Conservation (phyloP, 2,797 vertebrate genomes). For the Euphonia xanthogaster region DNA sequence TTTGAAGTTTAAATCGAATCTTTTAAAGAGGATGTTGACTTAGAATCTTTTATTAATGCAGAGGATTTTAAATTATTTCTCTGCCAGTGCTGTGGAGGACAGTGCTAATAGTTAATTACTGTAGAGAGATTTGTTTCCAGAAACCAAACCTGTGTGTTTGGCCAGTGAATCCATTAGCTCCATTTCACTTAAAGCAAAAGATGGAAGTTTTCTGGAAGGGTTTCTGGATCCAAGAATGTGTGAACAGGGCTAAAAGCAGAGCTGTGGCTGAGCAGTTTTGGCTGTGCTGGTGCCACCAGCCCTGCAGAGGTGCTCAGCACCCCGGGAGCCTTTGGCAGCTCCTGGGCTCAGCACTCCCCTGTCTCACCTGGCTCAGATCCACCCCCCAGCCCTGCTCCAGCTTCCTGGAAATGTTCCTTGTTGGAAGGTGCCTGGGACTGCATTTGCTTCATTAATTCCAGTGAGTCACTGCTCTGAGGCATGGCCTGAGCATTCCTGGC, state of each 20-base stretch:
- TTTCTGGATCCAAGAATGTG: not conserved
- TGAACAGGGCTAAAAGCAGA: not conserved
- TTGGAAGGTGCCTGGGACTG: not conserved
- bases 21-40: not conserved
- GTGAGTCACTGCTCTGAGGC: conserved; percentile 9
- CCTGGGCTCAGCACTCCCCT: not conserved
- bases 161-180: not conserved
- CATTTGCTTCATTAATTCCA: not conserved
- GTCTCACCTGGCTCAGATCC: not conserved
- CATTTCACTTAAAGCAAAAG: not conserved
- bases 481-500: conserved; percentile 17
- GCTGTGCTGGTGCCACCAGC: not conserved
- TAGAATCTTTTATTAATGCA: not conserved
- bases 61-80: not conserved
- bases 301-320: not conserved
- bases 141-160: not conserved
- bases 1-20: not conserved
- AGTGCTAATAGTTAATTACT: not conserved
- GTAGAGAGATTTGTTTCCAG: not conserved
- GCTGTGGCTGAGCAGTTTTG: not conserved
- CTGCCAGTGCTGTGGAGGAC: not conserved
- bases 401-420: not conserved
- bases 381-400: not conserved
- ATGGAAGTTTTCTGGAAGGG: not conserved
- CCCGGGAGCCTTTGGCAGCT: not conserved